Evolutionary conservation across 2,888 invertebrate species (phyloP).

Genomic region (Zeuzera pyrina): DNA sequence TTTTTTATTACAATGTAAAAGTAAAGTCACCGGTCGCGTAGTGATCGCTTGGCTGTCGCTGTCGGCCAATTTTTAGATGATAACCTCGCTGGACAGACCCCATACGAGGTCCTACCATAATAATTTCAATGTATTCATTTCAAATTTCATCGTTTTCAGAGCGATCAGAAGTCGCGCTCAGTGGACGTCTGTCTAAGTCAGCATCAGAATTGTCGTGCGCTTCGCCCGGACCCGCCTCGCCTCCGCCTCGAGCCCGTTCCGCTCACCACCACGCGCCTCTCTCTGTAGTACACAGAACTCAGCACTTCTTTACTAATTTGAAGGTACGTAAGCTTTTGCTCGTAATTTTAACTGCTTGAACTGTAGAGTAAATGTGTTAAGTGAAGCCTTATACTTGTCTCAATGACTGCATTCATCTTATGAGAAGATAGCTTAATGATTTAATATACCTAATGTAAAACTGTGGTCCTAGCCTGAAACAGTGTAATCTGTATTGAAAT

Average conservation of each 20-base stretch:
- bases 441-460: neutral
- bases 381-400: too few species aligned
- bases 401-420: too few species aligned
- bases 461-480: neutral
- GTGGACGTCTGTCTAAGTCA: conserved; percentile 84
- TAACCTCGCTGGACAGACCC: too few species aligned
- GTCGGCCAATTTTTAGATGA: too few species aligned
- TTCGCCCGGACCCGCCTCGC: conserved; percentile 60
- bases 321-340: conserved; percentile 75
- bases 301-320: conserved; percentile 86
- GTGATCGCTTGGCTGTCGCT: too few species aligned
- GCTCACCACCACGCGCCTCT: conserved; percentile 71
- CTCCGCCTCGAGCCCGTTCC: conserved; percentile 60
- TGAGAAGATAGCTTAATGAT: neutral
- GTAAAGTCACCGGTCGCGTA: too few species aligned
- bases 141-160: conserved; percentile 43
- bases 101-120: too few species aligned
- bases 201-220: conserved; percentile 85
- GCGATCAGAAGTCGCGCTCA: conserved; percentile 51
- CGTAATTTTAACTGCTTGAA: too few species aligned
- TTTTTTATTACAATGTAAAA: too few species aligned
- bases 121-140: too few species aligned
- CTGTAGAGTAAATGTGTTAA: too few species aligned
- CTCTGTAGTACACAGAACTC: conserved; percentile 85
- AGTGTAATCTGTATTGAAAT: too few species aligned